These are phyloP conservation scores for Plagodis pulveraria DNA, from an alignment of 2,888 invertebrate species.

Conservation along the genomic window DNA sequence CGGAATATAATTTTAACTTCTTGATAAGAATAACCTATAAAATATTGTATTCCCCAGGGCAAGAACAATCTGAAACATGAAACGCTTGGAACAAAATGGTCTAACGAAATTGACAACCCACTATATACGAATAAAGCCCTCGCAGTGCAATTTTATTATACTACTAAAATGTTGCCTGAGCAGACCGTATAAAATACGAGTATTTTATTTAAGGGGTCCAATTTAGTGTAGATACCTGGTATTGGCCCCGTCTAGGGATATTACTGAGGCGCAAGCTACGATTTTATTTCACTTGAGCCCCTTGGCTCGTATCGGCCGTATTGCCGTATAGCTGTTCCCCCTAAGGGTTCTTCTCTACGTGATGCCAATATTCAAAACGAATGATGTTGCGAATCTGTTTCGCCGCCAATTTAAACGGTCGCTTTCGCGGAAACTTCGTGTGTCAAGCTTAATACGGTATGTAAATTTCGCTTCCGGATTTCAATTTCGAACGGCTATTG, in stretches of 20 bases:
- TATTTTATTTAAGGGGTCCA: constrained; percentile 69
- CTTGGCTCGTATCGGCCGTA: constrained; percentile 65
- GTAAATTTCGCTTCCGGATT: constrained; percentile 63
- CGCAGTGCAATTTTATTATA: constrained; percentile 44
- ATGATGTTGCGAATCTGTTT: constrained; percentile 77
- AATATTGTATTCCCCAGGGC: constrained; percentile 1
- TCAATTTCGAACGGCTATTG: constrained; percentile 59
- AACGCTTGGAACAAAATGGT: constrained; percentile 28
- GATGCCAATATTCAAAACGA: constrained; percentile 79
- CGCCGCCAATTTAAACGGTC: constrained; percentile 66
- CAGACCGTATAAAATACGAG: constrained; percentile 52
- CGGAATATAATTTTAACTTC: too few relatives aligned
- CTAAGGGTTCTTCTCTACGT: constrained; percentile 72
- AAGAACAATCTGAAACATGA: constrained; percentile 22
- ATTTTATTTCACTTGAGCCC: constrained; percentile 73
- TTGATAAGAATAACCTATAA: neutral
- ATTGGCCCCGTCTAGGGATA: constrained; percentile 71
- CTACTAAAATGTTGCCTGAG: constrained; percentile 47
- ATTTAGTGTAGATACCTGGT: constrained; percentile 71
- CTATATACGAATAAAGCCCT: constrained; percentile 28
- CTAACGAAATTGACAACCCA: constrained; percentile 20
- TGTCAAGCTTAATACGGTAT: constrained; percentile 62
- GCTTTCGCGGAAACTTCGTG: constrained; percentile 60
- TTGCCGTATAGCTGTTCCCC: constrained; percentile 53
- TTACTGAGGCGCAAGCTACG: constrained; percentile 65